Conservation (phyloP, 2,113 vertebrate species). For the Seriola quinqueradiata region DNA sequence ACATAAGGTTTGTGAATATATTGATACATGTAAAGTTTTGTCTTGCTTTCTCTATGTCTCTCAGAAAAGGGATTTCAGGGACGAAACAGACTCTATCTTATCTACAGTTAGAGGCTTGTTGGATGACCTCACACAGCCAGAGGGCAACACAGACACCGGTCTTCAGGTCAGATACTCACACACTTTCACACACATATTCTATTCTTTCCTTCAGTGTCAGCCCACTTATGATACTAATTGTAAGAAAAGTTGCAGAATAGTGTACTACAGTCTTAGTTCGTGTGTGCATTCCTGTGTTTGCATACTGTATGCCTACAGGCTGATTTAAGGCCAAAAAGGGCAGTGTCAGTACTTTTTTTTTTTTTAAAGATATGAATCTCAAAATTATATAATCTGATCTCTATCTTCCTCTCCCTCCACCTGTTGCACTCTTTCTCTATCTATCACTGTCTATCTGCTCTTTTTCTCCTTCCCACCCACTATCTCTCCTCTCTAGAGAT, state of each 20-base stretch:
- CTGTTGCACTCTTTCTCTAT: conserved; percentile 51
- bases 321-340: conserved; percentile 12
- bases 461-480: conserved; percentile 61
- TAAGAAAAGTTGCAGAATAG: background rate
- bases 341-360: background rate
- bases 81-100: conserved; percentile 71
- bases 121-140: conserved; percentile 49
- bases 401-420: conserved; percentile 34
- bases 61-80: conserved; percentile 82
- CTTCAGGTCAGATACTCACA: conserved; percentile 81
- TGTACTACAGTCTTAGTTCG: background rate
- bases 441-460: conserved; percentile 37
- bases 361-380: conserved; percentile 24
- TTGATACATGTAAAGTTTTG: background rate
- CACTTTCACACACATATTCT: background rate
- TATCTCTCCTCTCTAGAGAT: conserved; percentile 57
- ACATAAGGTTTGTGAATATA: background rate
- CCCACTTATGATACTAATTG: background rate
- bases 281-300: background rate
- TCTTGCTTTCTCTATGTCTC: background rate
- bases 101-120: conserved; percentile 64
- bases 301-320: background rate
- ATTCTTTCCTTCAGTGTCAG: background rate
- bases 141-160: conserved; percentile 56
- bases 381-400: conserved; percentile 33